Evolutionary conservation across 2,113 vertebrate genomes (phyloP), one percentile per base, ranked within the genome.

Genomic region (Aythya baeri): DNA sequence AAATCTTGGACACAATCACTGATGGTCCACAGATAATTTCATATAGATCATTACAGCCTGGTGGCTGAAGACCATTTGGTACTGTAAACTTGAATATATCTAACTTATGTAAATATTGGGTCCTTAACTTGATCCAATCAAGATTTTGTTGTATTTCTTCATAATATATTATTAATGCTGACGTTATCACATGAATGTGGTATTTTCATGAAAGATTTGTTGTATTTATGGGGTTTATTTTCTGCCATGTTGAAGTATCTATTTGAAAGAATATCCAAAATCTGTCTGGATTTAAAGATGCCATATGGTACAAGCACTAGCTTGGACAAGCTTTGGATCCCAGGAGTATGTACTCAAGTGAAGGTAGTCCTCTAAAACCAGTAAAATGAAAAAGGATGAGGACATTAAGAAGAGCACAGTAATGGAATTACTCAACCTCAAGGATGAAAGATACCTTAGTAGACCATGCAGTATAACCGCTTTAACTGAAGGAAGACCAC

Each of bases 231-330:
- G 17, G 17, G 6, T 80, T 83, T 83, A 25, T 74, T 95, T 93
- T 80, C 57, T 91, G 52, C 15, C 50, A 31, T 70, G n/a, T 67
- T 91, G 74, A 86, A 79, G 15, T 46, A 36, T 26, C 41, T 79
- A 3, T 78, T 91, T 90, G 27, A 89, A 93, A 87, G 17, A 82
- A 16, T 84, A 73, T 88, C 44, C 66, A 76, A 86, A 82, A 87
- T 72, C 22, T 79, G 17, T 36, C 86, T 83, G 32, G 5, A 29
- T 87, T 91, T 87, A 71, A 52, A 91, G 41, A 86, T 46, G 43
- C 41, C 8, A 5, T 77, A 58, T 76, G 41, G n/a, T 59, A 58
- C 22, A 76, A 70, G 13, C 66, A 49, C 13, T 70, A 65, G 44
- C 41, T 95, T 50, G 43, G 34, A 93, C 76, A 86, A 83, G 3